Percentiles rank a stretch among this genome's conserved stretches.
Evolutionary conservation across 37 sponge, comb jelly and placozoan genomes (phyloP).

Genomic region (Cladorhizidae sp.): DNA sequence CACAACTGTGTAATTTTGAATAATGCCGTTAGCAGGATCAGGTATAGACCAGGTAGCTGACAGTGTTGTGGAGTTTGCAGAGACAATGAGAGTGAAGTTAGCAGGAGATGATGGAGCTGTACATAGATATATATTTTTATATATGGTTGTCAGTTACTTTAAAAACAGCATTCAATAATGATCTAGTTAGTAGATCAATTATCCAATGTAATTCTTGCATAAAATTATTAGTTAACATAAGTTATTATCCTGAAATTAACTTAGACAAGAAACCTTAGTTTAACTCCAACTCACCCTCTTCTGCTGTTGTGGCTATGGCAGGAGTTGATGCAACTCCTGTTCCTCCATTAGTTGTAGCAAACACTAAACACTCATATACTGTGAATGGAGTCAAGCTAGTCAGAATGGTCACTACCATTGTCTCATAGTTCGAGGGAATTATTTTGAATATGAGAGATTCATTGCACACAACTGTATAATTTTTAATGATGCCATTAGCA

Average conservation of each 20-base stretch:
- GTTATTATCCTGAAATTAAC: no score
- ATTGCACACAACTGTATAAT: conserved; percentile 31
- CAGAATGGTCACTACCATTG: background rate
- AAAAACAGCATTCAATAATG: no score
- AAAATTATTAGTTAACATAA: no score
- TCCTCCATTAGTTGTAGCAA: conserved; percentile 58
- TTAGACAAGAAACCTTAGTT: no score
- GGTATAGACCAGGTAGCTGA: conserved; percentile 32
- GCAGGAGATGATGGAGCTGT: conserved; percentile 2
- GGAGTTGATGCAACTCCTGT: conserved; percentile 23
- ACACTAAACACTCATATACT: conserved; percentile 39
- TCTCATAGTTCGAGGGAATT: background rate
- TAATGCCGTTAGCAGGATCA: conserved; percentile 38
- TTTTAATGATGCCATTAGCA: conserved; percentile 39
- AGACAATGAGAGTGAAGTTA: background rate
- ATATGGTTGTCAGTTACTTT: no score
- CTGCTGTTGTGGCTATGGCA: conserved; percentile 13
- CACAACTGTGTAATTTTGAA: conserved; percentile 39
- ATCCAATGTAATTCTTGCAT: no score
- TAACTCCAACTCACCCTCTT: conserved; percentile 48
- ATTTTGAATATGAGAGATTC: background rate
- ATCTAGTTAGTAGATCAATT: no score
- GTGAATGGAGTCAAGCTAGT: conserved; percentile 22
- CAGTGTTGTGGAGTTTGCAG: background rate
- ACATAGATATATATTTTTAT: no score